phyloP scores from a whole-genome alignment of 2,888 invertebrate genomes.

The Mycalesis mineus region DNA sequence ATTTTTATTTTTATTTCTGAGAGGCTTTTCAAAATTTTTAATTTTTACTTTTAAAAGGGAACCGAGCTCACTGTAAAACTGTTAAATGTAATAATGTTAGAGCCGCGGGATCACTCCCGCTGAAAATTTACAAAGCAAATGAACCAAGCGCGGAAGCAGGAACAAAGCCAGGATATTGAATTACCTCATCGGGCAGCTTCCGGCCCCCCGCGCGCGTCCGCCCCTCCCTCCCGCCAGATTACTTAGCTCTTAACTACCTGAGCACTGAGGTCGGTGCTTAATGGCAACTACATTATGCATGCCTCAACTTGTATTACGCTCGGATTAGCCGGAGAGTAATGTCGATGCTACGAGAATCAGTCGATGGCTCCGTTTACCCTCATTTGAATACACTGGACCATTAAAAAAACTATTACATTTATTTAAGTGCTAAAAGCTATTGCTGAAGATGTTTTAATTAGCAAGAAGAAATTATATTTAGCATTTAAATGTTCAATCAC shows the following conservation, averaged over 20 bases:
- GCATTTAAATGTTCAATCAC: too few relatives aligned
- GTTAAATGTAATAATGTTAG: too few relatives aligned
- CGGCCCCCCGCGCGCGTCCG: background rate
- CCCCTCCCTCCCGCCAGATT: background rate
- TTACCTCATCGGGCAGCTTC: background rate
- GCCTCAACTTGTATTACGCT: background rate
- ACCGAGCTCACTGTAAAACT: too few relatives aligned
- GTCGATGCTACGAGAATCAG: background rate
- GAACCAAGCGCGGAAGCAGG: background rate
- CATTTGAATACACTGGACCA: background rate
- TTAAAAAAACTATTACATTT: too few relatives aligned
- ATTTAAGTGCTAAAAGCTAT: too few relatives aligned
- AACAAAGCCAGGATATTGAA: background rate
- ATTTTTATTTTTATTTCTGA: too few relatives aligned
- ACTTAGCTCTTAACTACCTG: constrained; percentile 1
- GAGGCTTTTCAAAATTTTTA: too few relatives aligned
- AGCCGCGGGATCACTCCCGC: too few relatives aligned
- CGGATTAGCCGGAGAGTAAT: background rate
- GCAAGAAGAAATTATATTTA: too few relatives aligned
- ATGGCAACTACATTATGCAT: constrained; percentile 7
- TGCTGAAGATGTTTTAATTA: too few relatives aligned
- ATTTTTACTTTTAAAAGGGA: too few relatives aligned
- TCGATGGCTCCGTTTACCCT: background rate
- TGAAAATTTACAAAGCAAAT: background rate
- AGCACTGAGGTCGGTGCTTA: background rate